A percentile compares a stretch with the other conserved stretches of the same genome.
phyloP scores from a whole-genome alignment of 2,888 invertebrate genomes.

The Coenonympha glycerion region DNA sequence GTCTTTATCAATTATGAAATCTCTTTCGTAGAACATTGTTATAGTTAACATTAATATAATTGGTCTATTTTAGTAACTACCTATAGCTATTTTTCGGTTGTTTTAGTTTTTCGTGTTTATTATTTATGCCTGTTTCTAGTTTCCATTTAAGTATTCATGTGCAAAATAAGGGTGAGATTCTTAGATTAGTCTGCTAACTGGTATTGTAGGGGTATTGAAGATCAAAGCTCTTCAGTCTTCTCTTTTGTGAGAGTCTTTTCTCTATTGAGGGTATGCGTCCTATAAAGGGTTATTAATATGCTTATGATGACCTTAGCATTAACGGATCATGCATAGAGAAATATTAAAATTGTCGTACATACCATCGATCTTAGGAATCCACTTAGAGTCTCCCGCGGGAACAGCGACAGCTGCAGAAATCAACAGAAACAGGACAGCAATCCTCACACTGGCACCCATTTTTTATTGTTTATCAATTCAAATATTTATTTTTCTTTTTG shows the following conservation, averaged over 20 bases:
- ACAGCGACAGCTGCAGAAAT: slow-evolving; percentile 56
- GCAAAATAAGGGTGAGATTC: no score
- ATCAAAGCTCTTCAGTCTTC: no score
- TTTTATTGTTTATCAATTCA: slow-evolving; percentile 34
- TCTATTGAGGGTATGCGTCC: no score
- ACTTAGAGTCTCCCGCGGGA: slow-evolving; percentile 50
- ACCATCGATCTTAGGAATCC: slow-evolving; percentile 53
- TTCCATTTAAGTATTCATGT: no score
- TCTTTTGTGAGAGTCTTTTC: no score
- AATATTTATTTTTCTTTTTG: slow-evolving; percentile 26
- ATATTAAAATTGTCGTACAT: slow-evolving; percentile 28
- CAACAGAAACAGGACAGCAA: slow-evolving; percentile 55
- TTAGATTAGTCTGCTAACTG: no score
- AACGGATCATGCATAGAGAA: background rate
- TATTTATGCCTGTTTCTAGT: no score
- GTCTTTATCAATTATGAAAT: background rate
- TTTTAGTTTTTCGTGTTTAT: no score
- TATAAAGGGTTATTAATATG: no score
- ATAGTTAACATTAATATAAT: background rate
- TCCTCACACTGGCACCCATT: slow-evolving; percentile 71
- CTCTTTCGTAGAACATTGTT: background rate
- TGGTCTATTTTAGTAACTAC: background rate
- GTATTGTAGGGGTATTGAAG: no score
- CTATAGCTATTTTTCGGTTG: background rate
- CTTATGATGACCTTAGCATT: background rate